These are phyloP conservation scores for Amblyopsis hoosieri DNA, from an alignment of 2,797 vertebrate genomes.

Conservation along the genomic window DNA sequence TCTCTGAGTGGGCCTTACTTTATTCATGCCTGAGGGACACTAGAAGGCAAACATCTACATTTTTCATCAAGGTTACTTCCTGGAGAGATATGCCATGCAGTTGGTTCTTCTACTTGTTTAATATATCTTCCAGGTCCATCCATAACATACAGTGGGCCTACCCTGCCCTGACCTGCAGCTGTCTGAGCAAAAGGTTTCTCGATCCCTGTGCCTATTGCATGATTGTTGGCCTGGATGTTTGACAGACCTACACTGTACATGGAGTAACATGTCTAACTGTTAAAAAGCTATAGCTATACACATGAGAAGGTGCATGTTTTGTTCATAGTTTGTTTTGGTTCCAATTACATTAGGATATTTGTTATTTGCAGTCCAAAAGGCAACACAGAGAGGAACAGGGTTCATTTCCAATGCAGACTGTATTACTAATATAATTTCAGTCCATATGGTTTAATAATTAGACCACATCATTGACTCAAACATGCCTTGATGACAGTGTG, in stretches of 20 bases:
- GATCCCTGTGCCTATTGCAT: constrained; percentile 42
- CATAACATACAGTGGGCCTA: constrained; percentile 60
- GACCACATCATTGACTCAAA: background rate
- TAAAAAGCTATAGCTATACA: too few species aligned
- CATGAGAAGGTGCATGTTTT: constrained; percentile 21
- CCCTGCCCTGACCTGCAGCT: constrained; percentile 67
- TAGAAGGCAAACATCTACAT: constrained; percentile 80
- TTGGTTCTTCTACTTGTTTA: constrained; percentile 55
- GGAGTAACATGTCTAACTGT: too few species aligned
- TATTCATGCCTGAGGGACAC: constrained; percentile 82
- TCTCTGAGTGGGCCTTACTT: constrained; percentile 73
- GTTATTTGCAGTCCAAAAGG: too few species aligned
- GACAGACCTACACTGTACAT: too few species aligned
- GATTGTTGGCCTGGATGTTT: too few species aligned
- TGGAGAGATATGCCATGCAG: constrained; percentile 75
- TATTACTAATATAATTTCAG: too few species aligned
- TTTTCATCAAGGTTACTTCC: constrained; percentile 82
- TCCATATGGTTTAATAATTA: too few species aligned
- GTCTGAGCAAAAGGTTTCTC: constrained; percentile 57
- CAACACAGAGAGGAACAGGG: too few species aligned
- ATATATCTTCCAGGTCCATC: constrained; percentile 67
- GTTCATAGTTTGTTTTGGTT: constrained; percentile 1
- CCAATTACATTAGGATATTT: background rate
- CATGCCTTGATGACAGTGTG: background rate
- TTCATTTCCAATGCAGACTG: too few species aligned